Evolutionary conservation across 2,888 invertebrate species (phyloP).

Genomic region (Eristalinus aeneus): DNA sequence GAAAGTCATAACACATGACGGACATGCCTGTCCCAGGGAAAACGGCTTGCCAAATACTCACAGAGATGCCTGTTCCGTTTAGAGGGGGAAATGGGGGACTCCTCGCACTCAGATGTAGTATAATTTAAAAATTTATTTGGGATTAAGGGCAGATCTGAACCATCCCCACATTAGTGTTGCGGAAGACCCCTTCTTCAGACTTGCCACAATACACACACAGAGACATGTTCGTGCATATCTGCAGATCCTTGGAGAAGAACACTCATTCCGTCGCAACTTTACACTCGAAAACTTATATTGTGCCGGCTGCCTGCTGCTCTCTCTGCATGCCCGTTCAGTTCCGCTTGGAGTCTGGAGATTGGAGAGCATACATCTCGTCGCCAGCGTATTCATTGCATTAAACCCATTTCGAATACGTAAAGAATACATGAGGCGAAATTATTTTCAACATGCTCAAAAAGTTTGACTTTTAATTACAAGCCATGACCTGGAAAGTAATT

Average conservation of each 20-base stretch:
- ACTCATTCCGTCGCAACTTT: slow-evolving; percentile 31
- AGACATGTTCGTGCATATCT: slow-evolving; percentile 42
- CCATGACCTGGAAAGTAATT: slow-evolving; percentile 73
- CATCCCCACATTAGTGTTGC: slow-evolving; percentile 42
- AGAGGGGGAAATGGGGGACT: not conserved
- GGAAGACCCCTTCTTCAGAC: not conserved
- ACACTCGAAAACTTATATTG: slow-evolving; percentile 60
- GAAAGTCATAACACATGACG: slow-evolving; percentile 68
- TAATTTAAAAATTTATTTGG: slow-evolving; percentile 63
- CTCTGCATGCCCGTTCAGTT: slow-evolving; percentile 35
- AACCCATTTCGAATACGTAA: slow-evolving; percentile 61
- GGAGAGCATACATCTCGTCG: slow-evolving; percentile 4
- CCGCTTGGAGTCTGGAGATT: not conserved
- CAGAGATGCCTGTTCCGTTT: slow-evolving; percentile 9
- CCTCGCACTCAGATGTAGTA: slow-evolving; percentile 32
- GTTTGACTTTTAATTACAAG: slow-evolving; percentile 73
- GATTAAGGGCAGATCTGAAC: slow-evolving; percentile 46
- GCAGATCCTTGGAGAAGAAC: slow-evolving; percentile 30
- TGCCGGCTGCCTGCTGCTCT: slow-evolving; percentile 16
- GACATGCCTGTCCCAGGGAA: slow-evolving; percentile 11
- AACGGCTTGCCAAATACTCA: not conserved
- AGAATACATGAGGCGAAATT: slow-evolving; percentile 70
- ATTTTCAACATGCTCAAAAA: slow-evolving; percentile 69
- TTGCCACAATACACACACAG: slow-evolving; percentile 8
- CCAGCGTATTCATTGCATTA: slow-evolving; percentile 55